Base-by-base conservation (phyloP, 2,113 vertebrate species). In the Andinoacara biseriatus region DNA sequence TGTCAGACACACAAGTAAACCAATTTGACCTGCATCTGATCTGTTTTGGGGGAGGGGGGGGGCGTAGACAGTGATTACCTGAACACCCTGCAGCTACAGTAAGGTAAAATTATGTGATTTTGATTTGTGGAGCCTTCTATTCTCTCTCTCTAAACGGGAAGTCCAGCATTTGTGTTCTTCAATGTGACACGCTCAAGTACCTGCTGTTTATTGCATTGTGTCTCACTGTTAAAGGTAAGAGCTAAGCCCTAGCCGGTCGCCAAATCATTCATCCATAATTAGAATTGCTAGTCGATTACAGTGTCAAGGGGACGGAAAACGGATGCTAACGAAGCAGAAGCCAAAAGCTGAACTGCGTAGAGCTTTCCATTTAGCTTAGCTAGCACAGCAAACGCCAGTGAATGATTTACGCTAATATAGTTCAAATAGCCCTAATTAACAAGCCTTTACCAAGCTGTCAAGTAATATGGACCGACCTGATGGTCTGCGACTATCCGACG, bases 391-490 rank as follows among this genome's bases (percentile, higher is more conserved):
- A 82, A 74, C 61, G 72, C 76, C 58, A 65, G 2, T 74, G 43
- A 35, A 49, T 20, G 20, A 43, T 35, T 78, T 20, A 11, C 78
- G 59, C 62, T 78, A 83, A 62, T 58, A 31, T 1, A 14, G 18
- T 67, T 59, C 15, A 46, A 83, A 38, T 14, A 49, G 13, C 17
- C 7, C 8, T 0, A 49, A 33, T n/a, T 54, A 22, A 43, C 5
- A 7, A 4, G 20, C 10, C 11, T 2, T 10, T 2, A 3, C n/a
- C 2, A 4, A 1, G 2, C 2, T 14, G 5, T 2, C 14, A 56
- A 49, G 7, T 3, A 5, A 7, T 9, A 11, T 3, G 29, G 7
- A 89, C 90, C 63, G 7, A 94, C 93, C 89, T 83, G 74, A 3
- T 57, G 40, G 9, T 61, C 6, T 3, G 1, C 18, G 8, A 26